Conservation (phyloP, 2,113 vertebrate genomes). For the Solenodon paradoxus region DNA sequence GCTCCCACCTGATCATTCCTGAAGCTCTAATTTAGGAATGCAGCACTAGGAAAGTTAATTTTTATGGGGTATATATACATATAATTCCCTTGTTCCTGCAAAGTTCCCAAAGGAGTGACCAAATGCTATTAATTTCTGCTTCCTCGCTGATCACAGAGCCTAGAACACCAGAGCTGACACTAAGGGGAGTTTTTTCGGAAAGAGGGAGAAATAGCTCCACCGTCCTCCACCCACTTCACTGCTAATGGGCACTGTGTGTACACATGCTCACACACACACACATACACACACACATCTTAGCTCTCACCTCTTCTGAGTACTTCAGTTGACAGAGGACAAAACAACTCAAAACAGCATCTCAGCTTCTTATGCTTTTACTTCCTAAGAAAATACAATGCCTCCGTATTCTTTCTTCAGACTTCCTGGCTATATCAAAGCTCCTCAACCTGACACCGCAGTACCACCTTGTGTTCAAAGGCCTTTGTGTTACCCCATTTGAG, state of each 20-base stretch:
- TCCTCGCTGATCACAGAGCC: neutral
- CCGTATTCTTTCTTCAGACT: neutral
- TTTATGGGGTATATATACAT: neutral
- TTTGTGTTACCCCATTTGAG: neutral
- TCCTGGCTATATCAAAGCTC: neutral
- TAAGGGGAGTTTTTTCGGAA: neutral
- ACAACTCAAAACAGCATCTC: neutral
- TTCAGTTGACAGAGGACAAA: neutral
- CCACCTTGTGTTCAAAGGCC: conserved; percentile 44
- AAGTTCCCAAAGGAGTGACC: neutral
- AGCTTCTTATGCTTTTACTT: neutral
- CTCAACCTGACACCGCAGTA: neutral
- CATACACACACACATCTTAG: neutral
- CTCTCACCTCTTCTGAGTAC: neutral
- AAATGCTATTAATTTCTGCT: neutral
- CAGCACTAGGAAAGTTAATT: neutral
- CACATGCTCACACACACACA: neutral
- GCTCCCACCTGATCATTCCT: neutral
- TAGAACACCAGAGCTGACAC: neutral
- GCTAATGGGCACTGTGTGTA: accelerated
- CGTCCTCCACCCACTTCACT: neutral
- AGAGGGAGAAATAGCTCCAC: neutral
- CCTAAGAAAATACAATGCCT: neutral
- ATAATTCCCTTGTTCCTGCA: neutral
- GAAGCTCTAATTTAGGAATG: neutral